Base-by-base conservation (phyloP, 2,888 invertebrate species). In the Patella ulyssiponensis region DNA sequence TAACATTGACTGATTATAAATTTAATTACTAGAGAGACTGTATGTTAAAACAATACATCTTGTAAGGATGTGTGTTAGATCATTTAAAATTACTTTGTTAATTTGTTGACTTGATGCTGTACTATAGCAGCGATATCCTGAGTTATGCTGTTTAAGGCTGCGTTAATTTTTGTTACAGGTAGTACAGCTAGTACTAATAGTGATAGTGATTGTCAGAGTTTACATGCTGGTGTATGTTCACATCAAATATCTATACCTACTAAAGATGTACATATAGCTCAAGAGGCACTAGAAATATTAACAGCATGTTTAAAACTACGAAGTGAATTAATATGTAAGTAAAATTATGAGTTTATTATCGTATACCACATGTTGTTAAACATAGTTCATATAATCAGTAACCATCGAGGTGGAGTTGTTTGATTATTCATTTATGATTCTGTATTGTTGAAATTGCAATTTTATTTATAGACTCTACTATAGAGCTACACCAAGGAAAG, bases 261-360 rank as follows among this genome's bases (percentile, higher is more conserved):
- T 76, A 90, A 90, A 80, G 93, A 92, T 82, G 88, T 91, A 58
- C 89, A 91, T 76, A 91, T 93, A 74, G 92, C 92, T 3, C 87
- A 90, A 52, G 92, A 92, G 81, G 92, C 92, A 17, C 85, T 93
- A 74, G 92, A 92, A 83, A 90, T 93, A 73, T 87, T 93, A 52
- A 90, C 92, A 73, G 91, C 92, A 4, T 92, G 92, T 82, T 86
- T 93, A 72, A 90, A 91, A 79, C 87, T 92, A 70, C 86, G 92
- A 73, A 89, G 89, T 77, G 89, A 90, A 78, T 86, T 91, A 23
- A 86, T 92, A 73, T 89, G 92, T 92, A 83, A 79, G 80, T 51
- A 12, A 20, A 9, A 1, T 58, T 58, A 9, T 33, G 4, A 33
- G 33, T 33, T 33, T 44, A 44, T 44, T 44, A 1, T 9, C 44